A percentile compares a stretch with the other conserved stretches of the same genome.
Evolutionary conservation across 2,113 vertebrate genomes (phyloP).

Genomic region (Gasterosteus nipponicus): DNA sequence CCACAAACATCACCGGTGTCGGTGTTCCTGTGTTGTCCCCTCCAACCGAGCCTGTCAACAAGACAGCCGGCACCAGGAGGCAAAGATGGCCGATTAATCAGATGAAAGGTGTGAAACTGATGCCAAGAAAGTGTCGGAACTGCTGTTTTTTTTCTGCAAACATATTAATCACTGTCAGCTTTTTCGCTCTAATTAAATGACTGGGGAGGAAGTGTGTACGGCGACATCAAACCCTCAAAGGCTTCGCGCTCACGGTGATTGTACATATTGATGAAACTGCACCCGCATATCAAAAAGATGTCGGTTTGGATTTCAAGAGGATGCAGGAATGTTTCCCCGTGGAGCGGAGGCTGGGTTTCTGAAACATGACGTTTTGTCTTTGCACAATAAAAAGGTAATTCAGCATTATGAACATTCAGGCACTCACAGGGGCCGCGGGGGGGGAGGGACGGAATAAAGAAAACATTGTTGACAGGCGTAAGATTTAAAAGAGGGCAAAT

Average conservation of each 20-base stretch:
- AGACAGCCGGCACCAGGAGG: conserved; percentile 34
- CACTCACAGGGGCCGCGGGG: background rate
- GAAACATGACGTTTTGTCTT: conserved; percentile 8
- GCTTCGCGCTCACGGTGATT: conserved; percentile 1
- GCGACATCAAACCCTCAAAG: background rate
- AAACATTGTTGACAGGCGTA: background rate
- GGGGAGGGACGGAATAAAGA: background rate
- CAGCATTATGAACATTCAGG: conserved; percentile 6
- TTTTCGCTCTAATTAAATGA: conserved; percentile 3
- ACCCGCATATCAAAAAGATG: background rate
- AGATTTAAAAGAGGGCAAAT: background rate
- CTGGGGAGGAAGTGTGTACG: background rate
- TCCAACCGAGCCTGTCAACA: conserved; percentile 55
- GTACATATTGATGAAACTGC: background rate
- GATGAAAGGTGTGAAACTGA: conserved; percentile 52
- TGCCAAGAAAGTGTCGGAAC: conserved; percentile 49
- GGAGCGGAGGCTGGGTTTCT: conserved; percentile 28
- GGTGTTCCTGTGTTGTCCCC: conserved; percentile 39
- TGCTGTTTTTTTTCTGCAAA: conserved; percentile 17
- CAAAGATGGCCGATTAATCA: conserved; percentile 41
- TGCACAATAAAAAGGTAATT: conserved; percentile 27
- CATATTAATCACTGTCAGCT: conserved; percentile 44
- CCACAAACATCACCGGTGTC: conserved; percentile 28
- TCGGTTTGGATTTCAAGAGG: conserved; percentile 2
- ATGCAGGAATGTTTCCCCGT: background rate